phyloP scores from a whole-genome alignment of 2,113 vertebrate species.

The Entosphenus tridentatus region DNA sequence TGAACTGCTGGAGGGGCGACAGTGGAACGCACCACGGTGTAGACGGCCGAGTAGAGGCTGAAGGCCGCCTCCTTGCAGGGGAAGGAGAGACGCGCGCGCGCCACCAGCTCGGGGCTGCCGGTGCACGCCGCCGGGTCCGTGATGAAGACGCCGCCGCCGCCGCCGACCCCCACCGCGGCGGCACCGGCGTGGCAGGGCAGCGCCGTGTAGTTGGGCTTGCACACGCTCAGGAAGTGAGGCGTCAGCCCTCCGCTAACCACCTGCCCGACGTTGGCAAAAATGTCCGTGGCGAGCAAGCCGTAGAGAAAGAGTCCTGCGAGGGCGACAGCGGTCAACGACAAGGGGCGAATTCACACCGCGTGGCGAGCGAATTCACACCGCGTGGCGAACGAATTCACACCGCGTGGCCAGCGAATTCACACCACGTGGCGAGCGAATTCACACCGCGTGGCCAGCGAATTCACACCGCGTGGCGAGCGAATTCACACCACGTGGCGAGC shows the following conservation, averaged over 20 bases:
- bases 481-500: no score
- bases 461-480: no score
- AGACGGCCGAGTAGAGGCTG: constrained; percentile 42
- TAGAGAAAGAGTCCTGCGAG: constrained; percentile 73
- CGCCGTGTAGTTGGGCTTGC: constrained; percentile 87
- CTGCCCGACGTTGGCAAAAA: constrained; percentile 95
- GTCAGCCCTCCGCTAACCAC: constrained; percentile 89
- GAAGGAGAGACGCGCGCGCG: constrained; percentile 49
- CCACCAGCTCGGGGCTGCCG: constrained; percentile 38
- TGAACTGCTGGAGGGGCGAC: neutral
- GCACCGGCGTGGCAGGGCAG: constrained; percentile 66
- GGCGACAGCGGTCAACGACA: no score
- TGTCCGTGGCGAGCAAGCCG: constrained; percentile 88
- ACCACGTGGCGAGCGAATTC: no score
- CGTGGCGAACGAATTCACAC: no score
- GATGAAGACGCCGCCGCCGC: constrained; percentile 23
- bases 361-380: no score
- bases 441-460: no score
- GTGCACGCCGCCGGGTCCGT: constrained; percentile 44
- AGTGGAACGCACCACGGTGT: constrained; percentile 37
- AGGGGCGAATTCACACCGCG: no score
- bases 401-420: no score
- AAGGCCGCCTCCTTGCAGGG: constrained; percentile 64
- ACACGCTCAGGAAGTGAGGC: constrained; percentile 82
- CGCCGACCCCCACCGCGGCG: constrained; percentile 19